Conservation (phyloP, 2,888 invertebrate species). For the Drosophila recens region DNA sequence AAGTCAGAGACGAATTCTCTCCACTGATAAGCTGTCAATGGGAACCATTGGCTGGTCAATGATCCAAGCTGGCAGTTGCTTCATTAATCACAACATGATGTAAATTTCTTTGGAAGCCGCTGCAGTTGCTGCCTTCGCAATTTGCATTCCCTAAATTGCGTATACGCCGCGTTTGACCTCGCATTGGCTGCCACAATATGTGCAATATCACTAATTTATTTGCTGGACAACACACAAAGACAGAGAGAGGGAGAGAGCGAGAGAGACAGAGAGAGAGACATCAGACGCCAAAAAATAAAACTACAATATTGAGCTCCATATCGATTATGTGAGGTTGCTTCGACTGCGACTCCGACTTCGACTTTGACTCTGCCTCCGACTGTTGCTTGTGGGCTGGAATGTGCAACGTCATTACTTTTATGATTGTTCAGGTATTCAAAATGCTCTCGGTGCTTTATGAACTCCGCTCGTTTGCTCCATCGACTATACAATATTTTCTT, state of each 20-base stretch:
- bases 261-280: slow-evolving; percentile 5
- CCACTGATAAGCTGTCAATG: slow-evolving; percentile 75
- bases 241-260: neutral
- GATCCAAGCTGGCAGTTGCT: slow-evolving; percentile 62
- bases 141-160: slow-evolving; percentile 69
- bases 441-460: slow-evolving; percentile 72
- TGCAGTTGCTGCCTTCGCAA: slow-evolving; percentile 27
- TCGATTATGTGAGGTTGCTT: slow-evolving; percentile 25
- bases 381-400: slow-evolving; percentile 75
- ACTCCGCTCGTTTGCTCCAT: slow-evolving; percentile 47
- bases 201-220: slow-evolving; percentile 82
- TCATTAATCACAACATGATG: slow-evolving; percentile 79
- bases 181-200: slow-evolving; percentile 51
- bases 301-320: slow-evolving; percentile 21
- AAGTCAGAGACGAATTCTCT: neutral
- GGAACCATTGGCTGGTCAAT: slow-evolving; percentile 55
- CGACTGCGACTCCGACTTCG: slow-evolving; percentile 19
- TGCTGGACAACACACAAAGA: slow-evolving; percentile 16
- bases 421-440: slow-evolving; percentile 83
- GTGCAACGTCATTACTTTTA: slow-evolving; percentile 84
- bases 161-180: slow-evolving; percentile 75
- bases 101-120: slow-evolving; percentile 71
- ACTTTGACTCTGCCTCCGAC: slow-evolving; percentile 19
- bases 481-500: slow-evolving; percentile 72
- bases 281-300: slow-evolving; percentile 16